These are phyloP conservation scores for Anas platyrhynchos DNA, from an alignment of 2,113 vertebrate species.

Conservation along the genomic window DNA sequence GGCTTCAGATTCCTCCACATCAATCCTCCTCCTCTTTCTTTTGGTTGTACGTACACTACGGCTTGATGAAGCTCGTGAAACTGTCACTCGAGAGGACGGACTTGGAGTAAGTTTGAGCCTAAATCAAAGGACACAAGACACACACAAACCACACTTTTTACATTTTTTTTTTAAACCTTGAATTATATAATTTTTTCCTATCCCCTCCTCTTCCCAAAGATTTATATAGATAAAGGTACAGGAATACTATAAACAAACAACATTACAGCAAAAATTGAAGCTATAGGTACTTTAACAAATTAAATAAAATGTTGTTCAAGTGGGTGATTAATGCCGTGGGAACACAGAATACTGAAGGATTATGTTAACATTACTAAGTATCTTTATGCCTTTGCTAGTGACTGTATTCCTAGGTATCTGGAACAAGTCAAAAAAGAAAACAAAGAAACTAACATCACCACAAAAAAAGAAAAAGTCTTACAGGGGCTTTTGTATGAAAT, in stretches of 20 bases:
- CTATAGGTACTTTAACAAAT: background rate
- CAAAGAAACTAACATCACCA: background rate
- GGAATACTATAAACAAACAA: background rate
- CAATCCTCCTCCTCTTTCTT: conserved; percentile 88
- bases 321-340: background rate
- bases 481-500: background rate
- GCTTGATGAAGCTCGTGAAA: conserved; percentile 88
- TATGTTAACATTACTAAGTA: background rate
- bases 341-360: background rate
- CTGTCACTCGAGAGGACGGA: conserved; percentile 85
- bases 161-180: background rate
- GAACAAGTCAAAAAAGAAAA: background rate
- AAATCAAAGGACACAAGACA: background rate
- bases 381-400: background rate
- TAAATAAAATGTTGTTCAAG: background rate
- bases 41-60: conserved; percentile 80
- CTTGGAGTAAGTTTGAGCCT: conserved; percentile 88
- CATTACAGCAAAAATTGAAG: background rate
- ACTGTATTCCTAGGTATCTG: background rate
- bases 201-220: background rate
- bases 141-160: background rate
- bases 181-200: background rate
- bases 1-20: conserved; percentile 88
- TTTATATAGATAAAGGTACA: background rate
- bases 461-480: background rate